Evolutionary conservation across 2,797 vertebrate species (phyloP).

Genomic region (Todus mexicanus): DNA sequence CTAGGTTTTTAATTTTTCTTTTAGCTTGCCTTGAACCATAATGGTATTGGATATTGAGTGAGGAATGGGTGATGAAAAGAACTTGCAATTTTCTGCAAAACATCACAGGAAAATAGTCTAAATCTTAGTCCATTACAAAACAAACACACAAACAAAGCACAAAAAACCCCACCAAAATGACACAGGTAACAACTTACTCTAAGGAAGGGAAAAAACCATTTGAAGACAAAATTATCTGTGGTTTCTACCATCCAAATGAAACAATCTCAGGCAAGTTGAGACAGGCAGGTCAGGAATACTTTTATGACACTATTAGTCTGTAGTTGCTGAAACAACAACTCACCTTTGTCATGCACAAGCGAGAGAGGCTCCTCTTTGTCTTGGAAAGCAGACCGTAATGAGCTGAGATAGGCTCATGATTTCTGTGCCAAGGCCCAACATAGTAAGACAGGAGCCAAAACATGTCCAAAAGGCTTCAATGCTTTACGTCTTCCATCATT

Average conservation of each 20-base stretch:
- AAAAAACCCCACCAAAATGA: not conserved
- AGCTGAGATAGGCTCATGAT: not conserved
- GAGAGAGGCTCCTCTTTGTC: slow-evolving; percentile 35
- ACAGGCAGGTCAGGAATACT: not conserved
- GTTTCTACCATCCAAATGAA: not conserved
- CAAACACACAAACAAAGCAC: not conserved
- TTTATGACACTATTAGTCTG: not conserved
- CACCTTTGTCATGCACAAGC: slow-evolving; percentile 9
- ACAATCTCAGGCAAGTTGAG: not conserved
- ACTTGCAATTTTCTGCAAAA: not conserved
- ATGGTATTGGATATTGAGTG: not conserved
- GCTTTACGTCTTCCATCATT: not conserved
- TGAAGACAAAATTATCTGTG: slow-evolving; percentile 5
- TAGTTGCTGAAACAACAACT: slow-evolving; percentile 17
- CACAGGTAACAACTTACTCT: not conserved
- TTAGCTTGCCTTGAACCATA: not conserved
- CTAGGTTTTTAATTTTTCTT: not conserved
- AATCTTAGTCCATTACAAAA: not conserved
- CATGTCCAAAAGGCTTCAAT: not conserved
- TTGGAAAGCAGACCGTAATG: slow-evolving; percentile 16
- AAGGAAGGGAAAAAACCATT: not conserved
- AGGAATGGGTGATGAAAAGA: not conserved
- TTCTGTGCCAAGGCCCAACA: not conserved
- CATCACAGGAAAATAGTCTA: not conserved
- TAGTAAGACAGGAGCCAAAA: slow-evolving; percentile 5